These are phyloP conservation scores for Pelobates fuscus DNA, from an alignment of 2,113 vertebrate genomes.

Conservation along the genomic window DNA sequence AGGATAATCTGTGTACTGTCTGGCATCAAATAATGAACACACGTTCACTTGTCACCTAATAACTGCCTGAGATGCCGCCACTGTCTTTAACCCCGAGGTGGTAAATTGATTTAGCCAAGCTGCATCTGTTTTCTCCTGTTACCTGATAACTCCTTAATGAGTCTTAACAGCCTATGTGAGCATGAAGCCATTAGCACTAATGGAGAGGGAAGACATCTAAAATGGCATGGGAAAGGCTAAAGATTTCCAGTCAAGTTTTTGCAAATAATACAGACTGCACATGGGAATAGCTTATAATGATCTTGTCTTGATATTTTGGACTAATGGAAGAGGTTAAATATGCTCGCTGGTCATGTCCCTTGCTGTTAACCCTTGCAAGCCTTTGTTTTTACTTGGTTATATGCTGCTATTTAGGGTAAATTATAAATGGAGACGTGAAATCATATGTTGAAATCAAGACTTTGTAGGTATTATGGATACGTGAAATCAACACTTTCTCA, in stretches of 20 bases:
- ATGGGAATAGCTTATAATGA: slow-evolving; percentile 54
- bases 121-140: slow-evolving; percentile 77
- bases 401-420: too few species aligned
- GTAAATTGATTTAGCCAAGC: slow-evolving; percentile 79
- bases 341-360: slow-evolving; percentile 36
- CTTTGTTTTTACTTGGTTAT: neutral
- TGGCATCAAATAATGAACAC: slow-evolving; percentile 60
- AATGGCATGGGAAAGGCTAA: slow-evolving; percentile 72
- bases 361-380: slow-evolving; percentile 14
- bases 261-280: slow-evolving; percentile 52
- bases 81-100: slow-evolving; percentile 67
- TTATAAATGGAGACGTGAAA: too few species aligned
- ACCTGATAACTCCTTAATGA: slow-evolving; percentile 80
- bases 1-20: slow-evolving; percentile 55
- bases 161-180: slow-evolving; percentile 81
- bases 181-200: slow-evolving; percentile 81
- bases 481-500: too few species aligned
- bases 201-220: slow-evolving; percentile 68
- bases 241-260: slow-evolving; percentile 62
- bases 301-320: slow-evolving; percentile 56
- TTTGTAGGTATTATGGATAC: too few species aligned
- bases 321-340: slow-evolving; percentile 55
- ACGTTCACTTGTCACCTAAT: slow-evolving; percentile 61
- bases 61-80: slow-evolving; percentile 59
- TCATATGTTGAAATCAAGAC: too few species aligned